These are phyloP conservation scores for Calliphora vicina DNA, from an alignment of 1,140 invertebrate genomes.

Conservation along the genomic window DNA sequence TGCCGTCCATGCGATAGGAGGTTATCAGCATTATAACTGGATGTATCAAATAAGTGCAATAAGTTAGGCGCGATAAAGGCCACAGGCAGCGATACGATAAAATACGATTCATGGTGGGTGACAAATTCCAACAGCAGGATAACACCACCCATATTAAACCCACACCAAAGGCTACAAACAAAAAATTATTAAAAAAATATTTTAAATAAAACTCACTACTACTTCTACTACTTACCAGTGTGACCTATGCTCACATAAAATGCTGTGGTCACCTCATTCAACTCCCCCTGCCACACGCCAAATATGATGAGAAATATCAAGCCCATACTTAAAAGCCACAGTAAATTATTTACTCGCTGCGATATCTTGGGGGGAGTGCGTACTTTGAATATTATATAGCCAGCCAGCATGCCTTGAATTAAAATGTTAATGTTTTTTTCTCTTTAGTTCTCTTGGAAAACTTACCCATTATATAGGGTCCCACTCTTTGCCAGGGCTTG, in stretches of 20 bases:
- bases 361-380: conserved; percentile 74
- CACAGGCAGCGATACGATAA: conserved; percentile 82
- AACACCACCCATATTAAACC: conserved; percentile 82
- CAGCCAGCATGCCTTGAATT: conserved; percentile 72
- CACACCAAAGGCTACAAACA: conserved; percentile 73
- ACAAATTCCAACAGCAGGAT: conserved; percentile 79
- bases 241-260: conserved; percentile 72
- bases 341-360: conserved; percentile 66
- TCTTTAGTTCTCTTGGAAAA: neutral
- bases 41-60: conserved; percentile 90
- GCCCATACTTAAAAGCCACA: conserved; percentile 70
- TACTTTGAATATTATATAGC: conserved; percentile 76
- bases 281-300: conserved; percentile 75
- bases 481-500: conserved; percentile 84
- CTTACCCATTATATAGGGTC: conserved; percentile 79
- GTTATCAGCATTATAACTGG: conserved; percentile 83
- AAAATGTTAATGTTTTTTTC: neutral
- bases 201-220: neutral
- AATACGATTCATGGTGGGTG: conserved; percentile 75
- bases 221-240: conserved; percentile 59
- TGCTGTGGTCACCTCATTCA: conserved; percentile 72
- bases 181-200: neutral
- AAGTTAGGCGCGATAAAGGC: conserved; percentile 88
- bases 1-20: conserved; percentile 78
- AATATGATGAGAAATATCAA: conserved; percentile 77